phyloP scores from a whole-genome alignment of 2,797 vertebrate species.

The Scarus forsteni region DNA sequence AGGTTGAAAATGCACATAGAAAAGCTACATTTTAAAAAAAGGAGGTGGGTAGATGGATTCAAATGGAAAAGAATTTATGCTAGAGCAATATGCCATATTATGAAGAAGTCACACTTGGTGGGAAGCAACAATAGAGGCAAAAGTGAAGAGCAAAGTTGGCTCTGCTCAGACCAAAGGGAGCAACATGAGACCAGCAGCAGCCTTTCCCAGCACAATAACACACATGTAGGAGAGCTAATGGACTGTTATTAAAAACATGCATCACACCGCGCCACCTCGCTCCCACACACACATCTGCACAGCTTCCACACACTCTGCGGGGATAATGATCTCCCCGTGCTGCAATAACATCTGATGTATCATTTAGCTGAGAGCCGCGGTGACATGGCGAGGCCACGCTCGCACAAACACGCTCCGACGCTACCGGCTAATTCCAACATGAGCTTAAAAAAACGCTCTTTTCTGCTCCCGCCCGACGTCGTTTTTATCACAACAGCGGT shows the following conservation, averaged over 20 bases:
- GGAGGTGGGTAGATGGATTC: too few species aligned
- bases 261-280: constrained; percentile 70
- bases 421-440: constrained; percentile 8
- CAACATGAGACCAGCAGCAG: constrained; percentile 55
- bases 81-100: too few species aligned
- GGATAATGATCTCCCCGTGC: constrained; percentile 48
- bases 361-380: constrained; percentile 34
- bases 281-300: constrained; percentile 67
- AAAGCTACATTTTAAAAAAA: too few species aligned
- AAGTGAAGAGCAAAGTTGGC: constrained; percentile 51
- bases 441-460: background rate
- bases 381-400: constrained; percentile 2
- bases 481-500: constrained; percentile 46
- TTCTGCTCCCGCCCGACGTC: background rate
- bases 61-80: too few species aligned
- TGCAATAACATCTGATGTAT: constrained; percentile 53
- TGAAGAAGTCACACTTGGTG: background rate
- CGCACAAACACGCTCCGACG: constrained; percentile 19
- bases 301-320: constrained; percentile 9
- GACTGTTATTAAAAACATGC: constrained; percentile 82
- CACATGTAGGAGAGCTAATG: constrained; percentile 53
- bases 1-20: too few species aligned
- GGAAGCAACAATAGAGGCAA: constrained; percentile 30
- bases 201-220: constrained; percentile 54
- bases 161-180: constrained; percentile 40